Evolutionary conservation across 2,113 vertebrate species (phyloP).

Genomic region (Charadrius vociferus): DNA sequence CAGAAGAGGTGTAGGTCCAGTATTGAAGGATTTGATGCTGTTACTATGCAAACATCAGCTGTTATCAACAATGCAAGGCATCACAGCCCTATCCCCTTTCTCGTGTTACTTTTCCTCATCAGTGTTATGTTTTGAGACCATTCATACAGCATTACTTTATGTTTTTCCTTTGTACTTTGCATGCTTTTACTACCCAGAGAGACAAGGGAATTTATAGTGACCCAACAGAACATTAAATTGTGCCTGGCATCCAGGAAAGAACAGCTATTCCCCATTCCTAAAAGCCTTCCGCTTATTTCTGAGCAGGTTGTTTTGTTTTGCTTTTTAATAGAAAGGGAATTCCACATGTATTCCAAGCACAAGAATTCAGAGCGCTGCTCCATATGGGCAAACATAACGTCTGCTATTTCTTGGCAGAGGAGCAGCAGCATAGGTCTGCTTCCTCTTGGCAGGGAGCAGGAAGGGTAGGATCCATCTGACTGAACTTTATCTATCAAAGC

Average conservation of each 20-base stretch:
- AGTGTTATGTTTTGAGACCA: background rate
- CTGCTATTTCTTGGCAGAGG: conserved; percentile 45
- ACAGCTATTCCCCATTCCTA: background rate
- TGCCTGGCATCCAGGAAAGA: background rate
- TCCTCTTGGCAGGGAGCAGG: conserved; percentile 14
- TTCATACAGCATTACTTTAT: background rate
- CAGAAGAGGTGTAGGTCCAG: background rate
- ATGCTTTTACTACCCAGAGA: background rate
- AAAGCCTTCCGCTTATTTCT: conserved; percentile 2
- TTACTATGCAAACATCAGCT: background rate
- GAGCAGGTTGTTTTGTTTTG: conserved; percentile 7
- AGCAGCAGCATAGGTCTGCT: conserved; percentile 17
- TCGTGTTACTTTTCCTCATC: background rate
- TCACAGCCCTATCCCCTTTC: background rate
- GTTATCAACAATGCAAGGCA: background rate
- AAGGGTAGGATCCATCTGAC: conserved; percentile 6
- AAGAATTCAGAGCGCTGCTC: background rate
- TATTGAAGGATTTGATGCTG: background rate
- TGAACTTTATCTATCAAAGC: conserved; percentile 1
- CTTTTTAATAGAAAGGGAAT: conserved; percentile 37
- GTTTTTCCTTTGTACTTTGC: background rate
- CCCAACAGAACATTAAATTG: background rate
- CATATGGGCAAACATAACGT: conserved; percentile 8
- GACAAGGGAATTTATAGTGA: background rate
- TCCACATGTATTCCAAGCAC: conserved; percentile 10